These are phyloP conservation scores for Leptobrachium ailaonicum DNA, from an alignment of 2,113 vertebrate genomes.

Conservation along the genomic window DNA sequence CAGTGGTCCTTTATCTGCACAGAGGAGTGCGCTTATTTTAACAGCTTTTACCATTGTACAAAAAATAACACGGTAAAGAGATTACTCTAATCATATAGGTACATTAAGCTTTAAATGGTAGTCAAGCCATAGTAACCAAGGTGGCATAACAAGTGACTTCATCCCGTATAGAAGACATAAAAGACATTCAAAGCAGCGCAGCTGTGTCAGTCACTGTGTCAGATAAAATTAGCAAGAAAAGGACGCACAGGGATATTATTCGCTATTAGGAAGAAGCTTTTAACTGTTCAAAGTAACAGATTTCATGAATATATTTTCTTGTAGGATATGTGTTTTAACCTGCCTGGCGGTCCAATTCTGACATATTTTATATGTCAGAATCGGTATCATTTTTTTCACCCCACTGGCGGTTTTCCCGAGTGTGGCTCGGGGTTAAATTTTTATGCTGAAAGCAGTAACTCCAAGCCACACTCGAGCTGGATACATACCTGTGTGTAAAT, in stretches of 20 bases:
- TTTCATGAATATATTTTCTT: not conserved
- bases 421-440: too few relatives aligned
- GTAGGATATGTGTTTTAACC: not conserved
- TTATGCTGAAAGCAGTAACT: too few relatives aligned
- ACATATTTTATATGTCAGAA: too few relatives aligned
- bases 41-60: slow-evolving; percentile 31
- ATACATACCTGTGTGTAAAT: too few relatives aligned
- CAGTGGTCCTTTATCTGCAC: slow-evolving; percentile 24
- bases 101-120: slow-evolving; percentile 43
- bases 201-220: slow-evolving; percentile 19
- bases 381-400: too few relatives aligned
- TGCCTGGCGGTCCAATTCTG: too few relatives aligned
- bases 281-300: not conserved
- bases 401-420: too few relatives aligned
- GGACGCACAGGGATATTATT: not conserved
- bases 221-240: not conserved
- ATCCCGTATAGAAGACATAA: not conserved
- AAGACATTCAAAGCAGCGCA: not conserved
- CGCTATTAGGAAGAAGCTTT: not conserved
- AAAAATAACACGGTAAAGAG: slow-evolving; percentile 41
- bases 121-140: slow-evolving; percentile 32
- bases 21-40: slow-evolving; percentile 19
- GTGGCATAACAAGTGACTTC: slow-evolving; percentile 19
- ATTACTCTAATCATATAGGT: slow-evolving; percentile 48
- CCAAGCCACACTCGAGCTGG: too few relatives aligned